Evolutionary conservation across 2,888 invertebrate genomes (phyloP).

Genomic region (Nowickia ferox): DNA sequence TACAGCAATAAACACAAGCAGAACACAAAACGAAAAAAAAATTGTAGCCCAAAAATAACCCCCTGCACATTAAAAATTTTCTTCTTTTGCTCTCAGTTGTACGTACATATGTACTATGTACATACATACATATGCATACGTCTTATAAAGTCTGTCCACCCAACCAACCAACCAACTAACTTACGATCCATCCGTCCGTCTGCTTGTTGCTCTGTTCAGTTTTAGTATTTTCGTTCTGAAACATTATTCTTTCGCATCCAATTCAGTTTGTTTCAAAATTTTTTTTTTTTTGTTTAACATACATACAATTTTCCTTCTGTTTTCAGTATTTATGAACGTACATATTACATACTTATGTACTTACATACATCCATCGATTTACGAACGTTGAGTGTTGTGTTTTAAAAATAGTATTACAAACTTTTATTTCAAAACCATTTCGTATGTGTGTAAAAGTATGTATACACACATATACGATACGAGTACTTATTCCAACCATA

Average conservation of each 20-base stretch:
- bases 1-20: conserved; percentile 59
- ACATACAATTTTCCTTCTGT: conserved; percentile 47
- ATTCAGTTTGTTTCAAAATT: conserved; percentile 69
- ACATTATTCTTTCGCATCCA: conserved; percentile 61
- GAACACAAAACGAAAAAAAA: conserved; percentile 56
- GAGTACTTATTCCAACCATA: conserved; percentile 60
- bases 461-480: conserved; percentile 33
- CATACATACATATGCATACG: too few relatives aligned
- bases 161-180: conserved; percentile 33
- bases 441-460: not conserved
- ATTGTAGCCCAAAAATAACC: conserved; percentile 79
- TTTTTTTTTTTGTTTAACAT: conserved; percentile 10
- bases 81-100: conserved; percentile 53
- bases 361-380: conserved; percentile 41
- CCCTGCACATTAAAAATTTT: conserved; percentile 74
- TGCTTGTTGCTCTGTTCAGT: conserved; percentile 46
- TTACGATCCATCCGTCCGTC: conserved; percentile 22
- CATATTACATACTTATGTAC: too few relatives aligned
- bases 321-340: conserved; percentile 57
- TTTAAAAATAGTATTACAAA: conserved; percentile 66
- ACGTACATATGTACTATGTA: not conserved
- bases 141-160: conserved; percentile 29
- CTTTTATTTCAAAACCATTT: conserved; percentile 66
- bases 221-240: conserved; percentile 60
- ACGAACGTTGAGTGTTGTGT: conserved; percentile 66